Evolutionary conservation across 2,888 invertebrate genomes (phyloP), one percentile per base, ranked within the genome.

Genomic region (Chouioia cunea): DNA sequence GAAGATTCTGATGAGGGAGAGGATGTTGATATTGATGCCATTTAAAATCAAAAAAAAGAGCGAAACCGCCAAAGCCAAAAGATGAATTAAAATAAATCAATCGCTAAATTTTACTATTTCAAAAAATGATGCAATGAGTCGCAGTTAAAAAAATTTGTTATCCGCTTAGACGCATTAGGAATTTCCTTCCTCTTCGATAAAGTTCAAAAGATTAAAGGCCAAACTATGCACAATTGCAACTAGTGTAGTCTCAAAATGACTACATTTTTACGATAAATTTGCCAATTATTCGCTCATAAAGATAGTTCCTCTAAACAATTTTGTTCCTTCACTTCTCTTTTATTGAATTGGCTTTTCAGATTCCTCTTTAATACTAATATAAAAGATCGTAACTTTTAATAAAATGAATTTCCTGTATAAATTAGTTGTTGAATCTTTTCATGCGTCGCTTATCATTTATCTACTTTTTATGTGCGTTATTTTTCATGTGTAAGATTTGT

Each of bases 1-100:
- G 90, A 90, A 62, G 93, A 93, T 76, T 94, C 93, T 77, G 93
- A 90, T 75, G 94, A 90, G 23, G 82, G 78, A 74, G 92, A 92
- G 80, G 96, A 96, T 83, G 92, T 96, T 82, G 95, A 96, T 87
- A 96, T 96, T 86, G 96, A 96, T 89, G 96, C 95, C 86, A 96
- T 96, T 85, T 96, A 94, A 88, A 85, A 70, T 74, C 67, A 74
- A 74, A 74, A 72, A 58, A 27, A 53, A 64, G 14, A 71, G 71
- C 74, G 71, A 69, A 74, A 70, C 70, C 70, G 72, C 72, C 70
- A 74, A 72, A 74, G 74, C 48, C 52, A 47, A 70, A 70, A 23
- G 53, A 52, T 27, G 44, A 46, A 12, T 66, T 44, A 16, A 36
- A 62, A 15, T 43, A 22, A 27, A 65, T 27, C 65, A 50, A 60